Percentiles rank a stretch among this genome's conserved stretches.
These are phyloP conservation scores for Phalloptychus januarius DNA, from an alignment of 2,797 vertebrate genomes.

Conservation along the genomic window DNA sequence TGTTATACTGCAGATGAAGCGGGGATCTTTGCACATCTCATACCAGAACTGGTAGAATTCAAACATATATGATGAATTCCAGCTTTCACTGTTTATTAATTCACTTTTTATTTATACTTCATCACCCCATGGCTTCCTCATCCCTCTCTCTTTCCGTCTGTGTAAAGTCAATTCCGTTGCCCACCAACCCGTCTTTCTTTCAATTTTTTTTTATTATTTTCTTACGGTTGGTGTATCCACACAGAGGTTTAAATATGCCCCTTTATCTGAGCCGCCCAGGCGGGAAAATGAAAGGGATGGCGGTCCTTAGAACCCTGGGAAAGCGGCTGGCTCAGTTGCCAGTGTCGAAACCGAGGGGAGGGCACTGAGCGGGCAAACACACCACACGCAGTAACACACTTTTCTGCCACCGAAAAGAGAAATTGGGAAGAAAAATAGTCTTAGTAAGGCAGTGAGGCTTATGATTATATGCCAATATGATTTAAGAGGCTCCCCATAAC, in stretches of 20 bases:
- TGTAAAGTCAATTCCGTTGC: constrained; percentile 62
- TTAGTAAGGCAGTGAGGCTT: constrained; percentile 78
- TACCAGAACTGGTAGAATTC: constrained; percentile 24
- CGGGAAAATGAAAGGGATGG: constrained; percentile 80
- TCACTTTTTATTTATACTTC: constrained; percentile 38
- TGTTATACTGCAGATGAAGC: constrained; percentile 40
- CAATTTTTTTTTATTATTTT: constrained; percentile 26
- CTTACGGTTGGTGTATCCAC: constrained; percentile 71
- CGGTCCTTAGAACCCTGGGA: constrained; percentile 81
- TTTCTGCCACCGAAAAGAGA: constrained; percentile 52
- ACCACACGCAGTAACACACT: constrained; percentile 55
- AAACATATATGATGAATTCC: constrained; percentile 19
- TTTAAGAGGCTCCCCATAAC: constrained; percentile 48
- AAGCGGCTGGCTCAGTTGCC: constrained; percentile 72
- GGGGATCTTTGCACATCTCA: constrained; percentile 41
- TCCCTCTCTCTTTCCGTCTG: constrained; percentile 12
- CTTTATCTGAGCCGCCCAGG: constrained; percentile 83
- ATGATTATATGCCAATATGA: constrained; percentile 73
- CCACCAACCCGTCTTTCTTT: constrained; percentile 56
- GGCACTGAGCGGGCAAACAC: constrained; percentile 67
- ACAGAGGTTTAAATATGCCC: constrained; percentile 78
- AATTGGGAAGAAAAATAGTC: constrained; percentile 66
- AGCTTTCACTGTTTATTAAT: constrained; percentile 43
- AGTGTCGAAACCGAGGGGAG: constrained; percentile 72
- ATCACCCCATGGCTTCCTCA: constrained; percentile 13